Evolutionary conservation across 2,797 vertebrate genomes (phyloP), one percentile per base, ranked within the genome.

Genomic region (Oreochromis mossambicus): DNA sequence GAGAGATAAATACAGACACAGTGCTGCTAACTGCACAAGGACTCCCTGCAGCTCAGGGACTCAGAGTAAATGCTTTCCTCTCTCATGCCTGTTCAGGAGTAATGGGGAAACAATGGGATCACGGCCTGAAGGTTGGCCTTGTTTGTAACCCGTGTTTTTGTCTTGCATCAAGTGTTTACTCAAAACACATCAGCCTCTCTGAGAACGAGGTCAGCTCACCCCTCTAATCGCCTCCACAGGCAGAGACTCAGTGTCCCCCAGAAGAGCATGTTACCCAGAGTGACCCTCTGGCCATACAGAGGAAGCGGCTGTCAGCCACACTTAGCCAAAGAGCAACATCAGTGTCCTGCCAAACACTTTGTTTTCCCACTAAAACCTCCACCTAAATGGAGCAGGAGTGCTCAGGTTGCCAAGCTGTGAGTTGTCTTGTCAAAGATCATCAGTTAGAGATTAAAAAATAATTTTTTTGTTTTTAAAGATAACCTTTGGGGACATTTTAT

Each of bases 121-220:
- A 82, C 77, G 48, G 79, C 87, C 90, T 24, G 78, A 93, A 86
- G 90, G 88, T 50, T 89, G 87, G 87, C 91, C 86, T 34, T 91
- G 92, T 93, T 92, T 89, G 83, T 88, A 86, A 90, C 89, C 80
- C 75, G 68, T 92, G 92, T 96, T 96, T 95, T 95, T 93, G 92
- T 95, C 92, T 94, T 90, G 63, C 89, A 92, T 84, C 81, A 82
- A 96, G 88, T 95, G 94, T 95, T 96, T 96, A 95, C 91, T 91
- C 83, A 94, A 95, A 96, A 95, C 94, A 94, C 85, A 80, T 41
- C 70, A 83, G 90, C 32, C 84, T 81, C 81, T 94, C 92, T 93
- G 93, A 94, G 93, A 94, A 94, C 36, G 89, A 91, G 93, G 93
- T 93, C 92, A 92, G 80, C 85, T 92, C 86, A 84, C 85, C 90